Conservation (phyloP, 1,140 invertebrate genomes). For the Psilanteris sp. region DNA sequence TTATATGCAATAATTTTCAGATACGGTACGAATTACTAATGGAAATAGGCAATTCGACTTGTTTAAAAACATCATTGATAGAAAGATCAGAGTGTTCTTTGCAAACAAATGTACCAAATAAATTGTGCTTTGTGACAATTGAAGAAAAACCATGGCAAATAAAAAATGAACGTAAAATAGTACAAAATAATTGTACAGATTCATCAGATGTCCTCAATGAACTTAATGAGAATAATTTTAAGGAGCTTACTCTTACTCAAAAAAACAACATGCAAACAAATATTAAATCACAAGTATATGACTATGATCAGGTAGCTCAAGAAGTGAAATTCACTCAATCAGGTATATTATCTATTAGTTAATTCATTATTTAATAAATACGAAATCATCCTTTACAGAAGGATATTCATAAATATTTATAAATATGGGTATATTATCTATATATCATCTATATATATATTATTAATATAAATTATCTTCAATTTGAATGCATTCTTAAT, state of each 20-base stretch:
- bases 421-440: too few species aligned
- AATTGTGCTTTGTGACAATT: slow-evolving; percentile 71
- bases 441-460: too few species aligned
- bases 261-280: slow-evolving; percentile 38
- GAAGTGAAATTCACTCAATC: slow-evolving; percentile 66
- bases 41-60: slow-evolving; percentile 74
- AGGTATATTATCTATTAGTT: too few species aligned
- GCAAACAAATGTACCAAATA: slow-evolving; percentile 64
- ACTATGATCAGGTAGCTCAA: slow-evolving; percentile 69
- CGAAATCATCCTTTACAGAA: too few species aligned
- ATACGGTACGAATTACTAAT: slow-evolving; percentile 71
- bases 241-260: slow-evolving; percentile 34
- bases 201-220: slow-evolving; percentile 66
- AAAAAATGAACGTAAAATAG: slow-evolving; percentile 65
- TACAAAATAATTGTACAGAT: slow-evolving; percentile 74
- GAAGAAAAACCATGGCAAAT: slow-evolving; percentile 72
- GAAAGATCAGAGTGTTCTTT: slow-evolving; percentile 70
- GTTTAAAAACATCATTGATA: slow-evolving; percentile 67
- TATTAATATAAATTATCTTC: too few species aligned
- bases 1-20: too few species aligned
- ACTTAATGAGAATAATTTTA: slow-evolving; percentile 59
- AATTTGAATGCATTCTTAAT: too few species aligned
- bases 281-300: slow-evolving; percentile 61
- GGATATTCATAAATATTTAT: too few species aligned
- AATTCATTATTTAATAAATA: too few species aligned